Base-by-base conservation (phyloP, 1,140 invertebrate species). In the Polypedilum vanderplanki region DNA sequence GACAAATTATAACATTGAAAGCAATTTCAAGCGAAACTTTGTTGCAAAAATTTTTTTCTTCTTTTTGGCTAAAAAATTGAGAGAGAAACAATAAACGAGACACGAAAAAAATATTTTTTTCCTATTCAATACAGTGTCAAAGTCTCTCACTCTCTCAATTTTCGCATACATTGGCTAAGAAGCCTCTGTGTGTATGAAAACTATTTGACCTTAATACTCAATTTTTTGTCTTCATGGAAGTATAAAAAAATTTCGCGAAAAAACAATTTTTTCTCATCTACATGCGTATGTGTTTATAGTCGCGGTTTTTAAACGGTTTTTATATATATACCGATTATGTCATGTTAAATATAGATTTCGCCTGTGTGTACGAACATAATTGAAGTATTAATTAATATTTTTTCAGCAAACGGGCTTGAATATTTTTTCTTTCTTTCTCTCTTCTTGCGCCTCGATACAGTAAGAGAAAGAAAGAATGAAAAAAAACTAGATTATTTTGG, bases 261-360 rank as follows among this genome's bases (percentile, higher is more conserved):
- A 57, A 3, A 57, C n/a, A 33, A n/a, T 15, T 57, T 57, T 57
- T 57, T n/a, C 12, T 57, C 46, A 57, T 57, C 46, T 57, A n/a
- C 46, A 15, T 57, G 46, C 12, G 46, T 57, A 57, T 57, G 10
- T 57, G 46, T 57, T 12, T 57, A 57, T 57, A 57, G 12, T 12
- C 46, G n/a, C 46, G 46, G 46, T n/a, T 57, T 57, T 57, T 57
- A 57, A 57, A 57, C 65, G 17, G 10, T 70, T 70, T 70, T 70
- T 20, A 17, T 70, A 12, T 57, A 57, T 57, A 57, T 57, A n/a
- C 46, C 46, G 65, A 70, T 70, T 70, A 70, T 70, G 65, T 70
- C 65, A 70, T 70, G 65, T 70, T 22, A 70, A 70, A 70, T 70
- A 70, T 70, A 70, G 46, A 20, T 70, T 22, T 18, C 65, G 65